These are phyloP conservation scores for Vultur gryphus DNA, from an alignment of 2,797 vertebrate genomes.

Conservation along the genomic window DNA sequence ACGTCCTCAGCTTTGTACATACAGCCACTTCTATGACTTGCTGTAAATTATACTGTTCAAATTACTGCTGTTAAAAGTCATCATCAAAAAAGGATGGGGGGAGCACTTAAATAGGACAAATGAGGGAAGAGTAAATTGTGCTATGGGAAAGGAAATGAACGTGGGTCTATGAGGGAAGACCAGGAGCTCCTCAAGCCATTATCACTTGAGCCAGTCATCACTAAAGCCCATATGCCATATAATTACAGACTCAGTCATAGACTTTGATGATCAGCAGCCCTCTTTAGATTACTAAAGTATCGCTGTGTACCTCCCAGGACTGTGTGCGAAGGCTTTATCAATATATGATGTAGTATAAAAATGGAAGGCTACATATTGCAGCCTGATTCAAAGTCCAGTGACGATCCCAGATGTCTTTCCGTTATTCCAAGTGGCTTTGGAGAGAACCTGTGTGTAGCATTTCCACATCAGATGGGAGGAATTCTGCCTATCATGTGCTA, in stretches of 20 bases:
- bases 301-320: background rate
- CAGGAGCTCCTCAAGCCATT: background rate
- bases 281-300: background rate
- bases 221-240: background rate
- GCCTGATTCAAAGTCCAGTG: background rate
- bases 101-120: background rate
- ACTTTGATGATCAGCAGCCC: background rate
- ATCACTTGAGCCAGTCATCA: background rate
- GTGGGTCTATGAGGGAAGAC: background rate
- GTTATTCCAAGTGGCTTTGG: background rate
- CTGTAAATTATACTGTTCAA: conserved; percentile 18
- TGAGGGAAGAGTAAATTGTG: background rate
- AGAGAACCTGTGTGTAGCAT: background rate
- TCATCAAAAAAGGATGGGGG: background rate
- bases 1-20: background rate
- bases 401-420: background rate
- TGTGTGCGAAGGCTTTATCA: fast-evolving
- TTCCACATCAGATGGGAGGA: background rate
- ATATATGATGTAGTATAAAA: background rate
- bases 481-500: background rate
- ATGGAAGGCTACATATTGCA: background rate
- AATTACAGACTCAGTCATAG: background rate
- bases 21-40: background rate
- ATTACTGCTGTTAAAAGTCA: conserved; percentile 20
- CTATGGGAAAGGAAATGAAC: background rate